Evolutionary conservation across 2,797 vertebrate genomes (phyloP).

Genomic region (Erethizon dorsatum): DNA sequence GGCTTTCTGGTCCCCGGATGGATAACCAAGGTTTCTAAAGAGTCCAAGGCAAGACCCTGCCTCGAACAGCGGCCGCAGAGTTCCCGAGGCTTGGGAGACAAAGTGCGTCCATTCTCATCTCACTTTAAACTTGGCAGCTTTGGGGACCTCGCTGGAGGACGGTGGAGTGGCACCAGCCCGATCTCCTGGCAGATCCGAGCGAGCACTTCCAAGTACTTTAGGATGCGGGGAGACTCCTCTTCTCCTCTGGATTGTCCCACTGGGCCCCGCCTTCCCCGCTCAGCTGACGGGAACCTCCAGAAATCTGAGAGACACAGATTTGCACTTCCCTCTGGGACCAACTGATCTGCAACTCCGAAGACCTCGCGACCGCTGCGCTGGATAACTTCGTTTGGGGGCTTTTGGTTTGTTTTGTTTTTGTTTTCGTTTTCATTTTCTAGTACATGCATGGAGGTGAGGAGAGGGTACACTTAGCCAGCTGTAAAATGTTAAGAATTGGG

Average conservation of each 20-base stretch:
- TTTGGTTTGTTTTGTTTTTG: neutral
- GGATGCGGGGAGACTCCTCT: slow-evolving; percentile 28
- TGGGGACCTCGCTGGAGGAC: slow-evolving; percentile 33
- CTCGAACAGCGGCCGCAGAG: neutral
- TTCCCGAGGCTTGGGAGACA: neutral
- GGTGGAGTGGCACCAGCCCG: neutral
- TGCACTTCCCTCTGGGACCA: neutral
- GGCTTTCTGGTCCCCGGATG: neutral
- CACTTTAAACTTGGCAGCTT: slow-evolving; percentile 52
- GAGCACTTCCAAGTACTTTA: slow-evolving; percentile 56
- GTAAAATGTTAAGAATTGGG: neutral
- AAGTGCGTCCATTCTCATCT: neutral
- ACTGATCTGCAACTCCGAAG: neutral
- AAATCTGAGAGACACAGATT: neutral
- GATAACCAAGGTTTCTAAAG: neutral
- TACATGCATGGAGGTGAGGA: neutral
- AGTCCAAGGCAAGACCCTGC: neutral
- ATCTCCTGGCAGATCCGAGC: neutral
- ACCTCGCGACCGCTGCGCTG: neutral
- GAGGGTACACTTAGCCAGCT: neutral
- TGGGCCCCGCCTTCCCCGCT: neutral
- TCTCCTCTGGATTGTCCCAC: slow-evolving; percentile 41
- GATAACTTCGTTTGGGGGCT: neutral
- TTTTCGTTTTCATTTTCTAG: neutral
- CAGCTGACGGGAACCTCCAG: neutral